Evolutionary conservation across 2,113 vertebrate species (phyloP).

Genomic region (Colius striatus): DNA sequence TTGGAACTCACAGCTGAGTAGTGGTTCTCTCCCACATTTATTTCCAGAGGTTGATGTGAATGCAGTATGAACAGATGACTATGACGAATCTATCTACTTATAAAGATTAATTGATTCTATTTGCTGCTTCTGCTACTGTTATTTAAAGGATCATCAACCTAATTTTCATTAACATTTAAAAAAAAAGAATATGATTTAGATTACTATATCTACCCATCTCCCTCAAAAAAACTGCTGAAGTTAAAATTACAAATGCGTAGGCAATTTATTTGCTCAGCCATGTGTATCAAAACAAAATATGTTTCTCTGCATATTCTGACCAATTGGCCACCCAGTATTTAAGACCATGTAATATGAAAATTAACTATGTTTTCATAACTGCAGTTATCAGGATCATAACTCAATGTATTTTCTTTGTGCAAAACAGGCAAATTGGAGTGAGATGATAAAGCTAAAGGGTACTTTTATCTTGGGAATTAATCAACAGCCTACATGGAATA

Average conservation of each 20-base stretch:
- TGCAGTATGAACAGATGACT: not conserved
- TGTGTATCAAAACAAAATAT: constrained; percentile 8
- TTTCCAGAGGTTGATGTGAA: not conserved
- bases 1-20: not conserved
- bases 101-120: constrained; percentile 51
- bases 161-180: constrained; percentile 48
- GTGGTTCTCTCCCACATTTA: not conserved
- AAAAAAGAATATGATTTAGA: constrained; percentile 13
- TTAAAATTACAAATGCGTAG: not conserved
- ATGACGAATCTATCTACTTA: constrained; percentile 40
- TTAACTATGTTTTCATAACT: constrained; percentile 24
- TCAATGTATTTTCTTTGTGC: not conserved
- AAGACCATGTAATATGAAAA: not conserved
- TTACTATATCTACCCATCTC: not conserved
- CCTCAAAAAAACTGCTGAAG: not conserved
- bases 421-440: not conserved
- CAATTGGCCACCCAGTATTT: not conserved
- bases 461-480: not conserved
- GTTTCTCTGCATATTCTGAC: not conserved
- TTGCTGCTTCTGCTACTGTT: constrained; percentile 41
- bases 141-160: constrained; percentile 62
- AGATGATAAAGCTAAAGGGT: not conserved
- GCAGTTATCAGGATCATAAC: not conserved
- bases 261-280: constrained; percentile 33
- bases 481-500: not conserved